Conservation (phyloP, 2,797 vertebrate genomes). For the Cuculus canorus region DNA sequence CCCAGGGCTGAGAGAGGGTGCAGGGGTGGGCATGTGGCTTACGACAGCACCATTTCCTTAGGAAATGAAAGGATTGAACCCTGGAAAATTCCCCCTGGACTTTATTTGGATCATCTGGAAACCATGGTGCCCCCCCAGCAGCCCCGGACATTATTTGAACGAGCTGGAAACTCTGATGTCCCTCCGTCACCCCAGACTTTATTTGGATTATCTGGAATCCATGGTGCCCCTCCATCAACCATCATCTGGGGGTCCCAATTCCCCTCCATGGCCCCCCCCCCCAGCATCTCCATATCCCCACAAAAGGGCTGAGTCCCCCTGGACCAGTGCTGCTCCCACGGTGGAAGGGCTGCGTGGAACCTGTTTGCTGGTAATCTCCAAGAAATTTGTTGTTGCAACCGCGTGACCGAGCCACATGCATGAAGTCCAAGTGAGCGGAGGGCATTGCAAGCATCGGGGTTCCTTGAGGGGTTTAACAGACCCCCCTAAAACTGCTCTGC, state of each 20-base stretch:
- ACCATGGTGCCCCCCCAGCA: fast-evolving
- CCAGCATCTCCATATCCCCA: neutral
- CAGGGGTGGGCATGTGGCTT: fast-evolving
- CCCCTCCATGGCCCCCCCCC: no score
- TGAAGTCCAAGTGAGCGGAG: fast-evolving
- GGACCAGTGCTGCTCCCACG: fast-evolving
- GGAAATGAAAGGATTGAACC: neutral
- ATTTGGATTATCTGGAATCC: no score
- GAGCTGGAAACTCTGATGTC: no score
- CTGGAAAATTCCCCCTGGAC: neutral
- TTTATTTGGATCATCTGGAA: neutral
- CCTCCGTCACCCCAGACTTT: no score
- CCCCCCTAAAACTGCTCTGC: neutral
- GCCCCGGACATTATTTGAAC: no score
- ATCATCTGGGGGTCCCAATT: fast-evolving
- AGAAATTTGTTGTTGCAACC: neutral
- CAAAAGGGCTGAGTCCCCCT: fast-evolving
- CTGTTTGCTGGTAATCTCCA: fast-evolving
- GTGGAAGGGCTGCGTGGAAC: fast-evolving
- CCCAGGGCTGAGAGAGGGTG: fast-evolving
- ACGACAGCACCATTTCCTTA: neutral
- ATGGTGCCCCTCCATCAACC: no score
- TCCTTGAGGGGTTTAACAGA: neutral
- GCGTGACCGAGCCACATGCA: fast-evolving
- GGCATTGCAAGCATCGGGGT: fast-evolving